Evolutionary conservation across 2,888 invertebrate species (phyloP).

Genomic region (Girardia tigrina): DNA sequence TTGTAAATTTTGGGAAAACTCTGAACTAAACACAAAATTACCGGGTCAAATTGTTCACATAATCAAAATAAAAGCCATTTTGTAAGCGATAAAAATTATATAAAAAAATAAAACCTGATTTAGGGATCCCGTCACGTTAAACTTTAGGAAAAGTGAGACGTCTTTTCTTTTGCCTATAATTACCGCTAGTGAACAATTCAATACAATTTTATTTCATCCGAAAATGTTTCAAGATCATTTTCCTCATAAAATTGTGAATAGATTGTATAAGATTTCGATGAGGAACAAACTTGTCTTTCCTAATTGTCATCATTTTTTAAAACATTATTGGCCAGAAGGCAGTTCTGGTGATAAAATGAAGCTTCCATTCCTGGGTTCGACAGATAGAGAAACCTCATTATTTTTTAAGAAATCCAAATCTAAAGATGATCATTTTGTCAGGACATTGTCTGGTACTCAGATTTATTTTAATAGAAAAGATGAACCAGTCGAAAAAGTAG

Average conservation of each 20-base stretch:
- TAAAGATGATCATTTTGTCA: too few relatives aligned
- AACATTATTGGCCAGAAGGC: neutral
- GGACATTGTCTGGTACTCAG: too few relatives aligned
- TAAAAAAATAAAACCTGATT: too few relatives aligned
- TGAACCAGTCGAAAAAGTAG: too few relatives aligned
- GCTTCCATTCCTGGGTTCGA: too few relatives aligned
- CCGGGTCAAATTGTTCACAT: neutral
- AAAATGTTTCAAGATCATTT: constrained; percentile 23
- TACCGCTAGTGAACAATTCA: neutral
- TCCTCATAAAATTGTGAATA: neutral
- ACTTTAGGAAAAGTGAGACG: neutral
- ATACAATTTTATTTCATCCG: neutral
- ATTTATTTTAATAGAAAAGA: too few relatives aligned
- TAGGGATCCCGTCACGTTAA: neutral
- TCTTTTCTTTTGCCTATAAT: neutral
- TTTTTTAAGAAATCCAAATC: too few relatives aligned
- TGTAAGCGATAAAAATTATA: neutral
- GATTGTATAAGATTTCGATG: neutral
- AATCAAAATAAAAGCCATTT: neutral
- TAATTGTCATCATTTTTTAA: neutral
- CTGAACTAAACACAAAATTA: neutral
- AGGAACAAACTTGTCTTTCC: neutral
- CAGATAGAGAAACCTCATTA: too few relatives aligned
- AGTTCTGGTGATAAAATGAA: neutral
- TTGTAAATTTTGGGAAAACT: neutral